A percentile compares a stretch with the other conserved stretches of the same genome.
Evolutionary conservation across 2,888 invertebrate species (phyloP).

Genomic region (Miltochrista miniata): DNA sequence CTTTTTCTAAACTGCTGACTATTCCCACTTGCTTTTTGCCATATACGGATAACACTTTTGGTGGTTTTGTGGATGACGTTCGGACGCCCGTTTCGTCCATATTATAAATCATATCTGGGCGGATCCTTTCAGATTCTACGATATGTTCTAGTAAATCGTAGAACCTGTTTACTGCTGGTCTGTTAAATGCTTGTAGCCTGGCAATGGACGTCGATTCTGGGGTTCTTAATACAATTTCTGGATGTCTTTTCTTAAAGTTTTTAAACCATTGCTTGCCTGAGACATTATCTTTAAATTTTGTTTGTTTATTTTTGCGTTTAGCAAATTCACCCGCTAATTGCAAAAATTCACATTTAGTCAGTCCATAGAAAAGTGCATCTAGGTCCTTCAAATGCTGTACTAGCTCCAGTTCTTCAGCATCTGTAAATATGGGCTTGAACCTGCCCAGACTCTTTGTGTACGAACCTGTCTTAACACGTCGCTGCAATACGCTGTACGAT

Average conservation of each 20-base stretch:
- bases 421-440: not conserved
- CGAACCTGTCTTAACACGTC: not conserved
- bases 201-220: constrained; percentile 19
- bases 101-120: not conserved
- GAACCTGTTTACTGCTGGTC: not conserved
- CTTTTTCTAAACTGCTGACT: constrained; percentile 6
- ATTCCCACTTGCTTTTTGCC: constrained; percentile 7
- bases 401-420: not conserved
- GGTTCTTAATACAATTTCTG: not conserved
- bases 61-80: not conserved
- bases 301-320: not conserved
- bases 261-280: constrained; percentile 1
- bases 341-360: not conserved
- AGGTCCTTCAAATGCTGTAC: not conserved
- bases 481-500: not conserved
- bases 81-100: too few relatives aligned
- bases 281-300: constrained; percentile 4
- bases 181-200: constrained; percentile 5
- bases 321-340: not conserved
- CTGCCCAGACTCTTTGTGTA: not conserved
- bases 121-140: not conserved
- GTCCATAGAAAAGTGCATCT: not conserved
- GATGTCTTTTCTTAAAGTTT: constrained; percentile 2
- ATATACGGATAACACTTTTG: not conserved
- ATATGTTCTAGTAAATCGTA: not conserved